Evolutionary conservation across 2,888 invertebrate genomes (phyloP).

Genomic region (Ischnura elegans): DNA sequence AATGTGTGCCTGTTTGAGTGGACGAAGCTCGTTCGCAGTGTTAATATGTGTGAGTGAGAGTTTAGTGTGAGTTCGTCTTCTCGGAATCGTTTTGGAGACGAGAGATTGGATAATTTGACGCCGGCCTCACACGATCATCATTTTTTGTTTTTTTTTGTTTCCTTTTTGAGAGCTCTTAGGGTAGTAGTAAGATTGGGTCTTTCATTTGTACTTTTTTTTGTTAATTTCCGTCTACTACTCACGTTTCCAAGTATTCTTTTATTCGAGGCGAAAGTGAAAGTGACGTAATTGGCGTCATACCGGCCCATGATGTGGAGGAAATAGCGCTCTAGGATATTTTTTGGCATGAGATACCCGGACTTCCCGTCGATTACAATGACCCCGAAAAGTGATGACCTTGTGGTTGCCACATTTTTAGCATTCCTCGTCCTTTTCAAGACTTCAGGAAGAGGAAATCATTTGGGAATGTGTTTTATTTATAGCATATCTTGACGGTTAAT

Average conservation of each 20-base stretch:
- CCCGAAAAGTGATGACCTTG: not conserved
- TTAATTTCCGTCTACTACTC: not conserved
- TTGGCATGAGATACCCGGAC: not conserved
- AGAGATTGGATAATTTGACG: constrained; percentile 31
- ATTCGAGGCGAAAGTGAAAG: not conserved
- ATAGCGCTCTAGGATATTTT: not conserved
- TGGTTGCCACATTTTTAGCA: not conserved
- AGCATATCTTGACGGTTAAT: too few relatives aligned
- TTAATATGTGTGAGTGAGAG: not conserved
- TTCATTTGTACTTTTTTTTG: not conserved
- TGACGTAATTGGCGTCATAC: not conserved
- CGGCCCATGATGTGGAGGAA: not conserved
- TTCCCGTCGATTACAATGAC: not conserved
- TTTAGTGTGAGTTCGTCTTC: not conserved
- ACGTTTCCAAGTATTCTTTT: not conserved
- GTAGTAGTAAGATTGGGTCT: not conserved
- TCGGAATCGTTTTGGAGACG: constrained; percentile 9
- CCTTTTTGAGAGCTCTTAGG: not conserved
- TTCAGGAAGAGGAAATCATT: not conserved
- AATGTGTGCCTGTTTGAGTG: not conserved
- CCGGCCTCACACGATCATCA: not conserved
- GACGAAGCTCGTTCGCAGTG: not conserved
- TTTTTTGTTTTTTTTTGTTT: too few relatives aligned
- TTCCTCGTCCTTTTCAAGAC: not conserved
- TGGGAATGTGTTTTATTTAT: not conserved